Conservation (phyloP, 1,140 invertebrate species). For the Musca vetustissima region DNA sequence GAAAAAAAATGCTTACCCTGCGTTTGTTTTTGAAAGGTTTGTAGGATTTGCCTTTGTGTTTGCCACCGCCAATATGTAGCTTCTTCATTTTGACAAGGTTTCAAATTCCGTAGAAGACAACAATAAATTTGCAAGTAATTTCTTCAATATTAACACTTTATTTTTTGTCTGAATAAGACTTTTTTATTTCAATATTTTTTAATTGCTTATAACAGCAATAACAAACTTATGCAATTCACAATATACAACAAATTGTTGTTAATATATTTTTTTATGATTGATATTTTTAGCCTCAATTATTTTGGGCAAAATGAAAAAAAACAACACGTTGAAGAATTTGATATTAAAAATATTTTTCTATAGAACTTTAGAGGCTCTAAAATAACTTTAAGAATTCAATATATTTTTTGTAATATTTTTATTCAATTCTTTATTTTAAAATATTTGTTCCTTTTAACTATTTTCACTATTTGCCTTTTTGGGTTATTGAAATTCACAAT, state of each 20-base stretch:
- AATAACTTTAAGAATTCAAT: not conserved
- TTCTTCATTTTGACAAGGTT: slow-evolving; percentile 43
- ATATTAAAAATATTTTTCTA: not conserved
- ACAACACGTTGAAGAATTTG: not conserved
- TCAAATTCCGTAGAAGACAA: too few relatives aligned
- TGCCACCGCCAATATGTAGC: slow-evolving; percentile 42
- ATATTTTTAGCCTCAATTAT: not conserved
- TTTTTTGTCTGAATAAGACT: too few relatives aligned
- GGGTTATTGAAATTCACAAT: too few relatives aligned
- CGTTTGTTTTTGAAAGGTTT: slow-evolving; percentile 46
- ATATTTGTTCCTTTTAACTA: too few relatives aligned
- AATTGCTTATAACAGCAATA: too few relatives aligned
- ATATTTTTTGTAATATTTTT: not conserved
- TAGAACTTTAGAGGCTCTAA: not conserved
- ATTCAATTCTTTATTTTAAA: not conserved
- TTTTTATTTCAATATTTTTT: too few relatives aligned
- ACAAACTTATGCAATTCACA: not conserved
- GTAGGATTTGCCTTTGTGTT: slow-evolving; percentile 43
- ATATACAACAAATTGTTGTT: not conserved
- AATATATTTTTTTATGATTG: not conserved
- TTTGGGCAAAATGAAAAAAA: not conserved
- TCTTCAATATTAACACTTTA: too few relatives aligned
- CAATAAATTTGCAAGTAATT: too few relatives aligned
- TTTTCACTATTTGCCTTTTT: too few relatives aligned
- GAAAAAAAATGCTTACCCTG: slow-evolving; percentile 33